These are phyloP conservation scores for Heliconius hermathena DNA, from an alignment of 1,140 invertebrate species.

Conservation along the genomic window DNA sequence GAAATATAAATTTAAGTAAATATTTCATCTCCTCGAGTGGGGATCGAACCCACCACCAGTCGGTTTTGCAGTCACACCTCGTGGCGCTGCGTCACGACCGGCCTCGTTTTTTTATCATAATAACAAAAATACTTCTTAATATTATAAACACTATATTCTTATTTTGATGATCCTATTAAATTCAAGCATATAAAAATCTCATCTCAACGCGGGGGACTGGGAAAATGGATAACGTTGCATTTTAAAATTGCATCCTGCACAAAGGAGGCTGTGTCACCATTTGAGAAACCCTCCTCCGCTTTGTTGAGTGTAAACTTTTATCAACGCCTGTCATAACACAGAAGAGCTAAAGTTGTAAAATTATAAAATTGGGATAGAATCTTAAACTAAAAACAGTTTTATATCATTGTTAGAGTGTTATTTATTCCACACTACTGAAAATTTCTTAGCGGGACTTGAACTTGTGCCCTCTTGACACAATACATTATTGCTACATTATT, in stretches of 20 bases:
- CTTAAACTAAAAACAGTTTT: not conserved
- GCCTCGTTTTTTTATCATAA: too few species aligned
- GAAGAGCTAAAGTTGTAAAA: not conserved
- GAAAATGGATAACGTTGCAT: not conserved
- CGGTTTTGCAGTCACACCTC: too few species aligned
- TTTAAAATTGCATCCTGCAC: not conserved
- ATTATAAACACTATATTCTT: not conserved
- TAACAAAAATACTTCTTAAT: not conserved
- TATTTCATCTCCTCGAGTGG: too few species aligned
- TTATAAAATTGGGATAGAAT: not conserved
- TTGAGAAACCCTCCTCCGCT: not conserved
- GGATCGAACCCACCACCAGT: too few species aligned
- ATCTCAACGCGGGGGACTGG: not conserved
- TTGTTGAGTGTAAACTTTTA: conserved; percentile 11
- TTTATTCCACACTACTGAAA: too few species aligned
- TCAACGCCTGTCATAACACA: not conserved
- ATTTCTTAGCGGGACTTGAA: too few species aligned
- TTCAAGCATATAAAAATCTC: not conserved
- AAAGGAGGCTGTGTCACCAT: not conserved
- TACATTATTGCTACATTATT: too few species aligned
- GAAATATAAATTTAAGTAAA: too few species aligned
- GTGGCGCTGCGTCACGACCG: too few species aligned
- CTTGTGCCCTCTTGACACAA: too few species aligned
- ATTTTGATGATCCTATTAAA: not conserved
- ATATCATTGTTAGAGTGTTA: too few species aligned